Conservation (phyloP, 2,888 invertebrate genomes). For the Salpingus planirostris region DNA sequence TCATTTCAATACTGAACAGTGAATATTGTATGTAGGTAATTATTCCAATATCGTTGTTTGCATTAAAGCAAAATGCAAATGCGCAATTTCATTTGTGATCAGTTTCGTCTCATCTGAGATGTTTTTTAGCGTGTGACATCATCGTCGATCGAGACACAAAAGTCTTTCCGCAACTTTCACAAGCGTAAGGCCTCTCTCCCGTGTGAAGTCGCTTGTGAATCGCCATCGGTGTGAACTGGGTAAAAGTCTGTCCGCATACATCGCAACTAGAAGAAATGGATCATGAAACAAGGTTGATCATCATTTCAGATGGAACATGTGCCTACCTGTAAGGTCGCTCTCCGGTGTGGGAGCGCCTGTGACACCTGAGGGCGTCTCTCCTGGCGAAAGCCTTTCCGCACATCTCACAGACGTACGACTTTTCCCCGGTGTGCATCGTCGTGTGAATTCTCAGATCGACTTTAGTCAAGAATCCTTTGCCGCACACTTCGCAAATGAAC, state of each 20-base stretch:
- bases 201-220: slow-evolving; percentile 54
- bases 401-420: slow-evolving; percentile 52
- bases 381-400: slow-evolving; percentile 54
- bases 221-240: slow-evolving; percentile 56
- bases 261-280: slow-evolving; percentile 41
- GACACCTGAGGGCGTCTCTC: slow-evolving; percentile 50
- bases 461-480: slow-evolving; percentile 50
- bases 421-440: slow-evolving; percentile 54
- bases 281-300: neutral
- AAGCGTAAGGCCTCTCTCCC: slow-evolving; percentile 52
- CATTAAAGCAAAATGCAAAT: no score
- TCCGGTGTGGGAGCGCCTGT: slow-evolving; percentile 50
- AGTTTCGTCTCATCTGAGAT: slow-evolving; percentile 20
- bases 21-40: no score
- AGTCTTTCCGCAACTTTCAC: slow-evolving; percentile 48
- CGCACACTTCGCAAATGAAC: slow-evolving; percentile 52
- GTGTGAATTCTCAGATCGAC: slow-evolving; percentile 52
- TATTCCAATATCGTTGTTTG: no score
- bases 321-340: slow-evolving; percentile 47
- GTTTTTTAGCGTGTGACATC: slow-evolving; percentile 51
- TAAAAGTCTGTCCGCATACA: slow-evolving; percentile 53
- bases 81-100: no score
- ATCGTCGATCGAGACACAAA: slow-evolving; percentile 52
- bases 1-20: no score
- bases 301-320: neutral